Base-by-base conservation (phyloP, 2,888 invertebrate species). In the Caenorhabditis sp. region DNA sequence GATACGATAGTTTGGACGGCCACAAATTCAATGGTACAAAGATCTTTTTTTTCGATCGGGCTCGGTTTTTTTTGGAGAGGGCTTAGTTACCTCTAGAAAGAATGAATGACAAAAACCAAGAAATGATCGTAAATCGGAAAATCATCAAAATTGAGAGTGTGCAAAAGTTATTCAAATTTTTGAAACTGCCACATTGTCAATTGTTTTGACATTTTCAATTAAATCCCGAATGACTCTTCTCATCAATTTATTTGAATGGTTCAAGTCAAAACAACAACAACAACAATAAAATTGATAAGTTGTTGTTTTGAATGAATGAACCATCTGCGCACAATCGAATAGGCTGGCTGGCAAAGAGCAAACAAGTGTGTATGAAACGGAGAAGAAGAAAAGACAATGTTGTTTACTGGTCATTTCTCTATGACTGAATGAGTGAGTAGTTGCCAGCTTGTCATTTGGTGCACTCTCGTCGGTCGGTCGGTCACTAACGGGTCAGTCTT, bases 201-300 rank as follows among this genome's bases (percentile, higher is more conserved):
- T 43, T 43, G 43, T 43, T 43, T 43, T 43, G 43, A 43, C 43
- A 43, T 17, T 17, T 43, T 43, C 43, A 10, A 43, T 43, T 14
- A 12, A 17, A 43, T 43, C 43, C 43, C 43, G 14, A 43, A 43
- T 10, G 43, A 17, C 17, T 43, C 43, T 43, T 17, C 14, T 43
- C 43, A 43, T 43, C 14, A 43, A 43, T 43, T 10, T 17, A 43
- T 43, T 43, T 14, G 14, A 43, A 43, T 17, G 12, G 43, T 17
- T 3, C 14, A 2, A 43, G 43, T 43, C 43, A 43, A 43, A 43
- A 43, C 43, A 43, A 43, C 43, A 43, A 36, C 36, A 36, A 43
- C 43, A 43, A 43, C 43, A 43, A 43, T 43, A 43, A 43, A 43
- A 43, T 43, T 43, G 43, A 43, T 43, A 43, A 43, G 43, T 43